A percentile compares a stretch with the other conserved stretches of the same genome.
These are phyloP conservation scores for Teleopsis dalmanni DNA, from an alignment of 1,140 invertebrate species.

Conservation along the genomic window DNA sequence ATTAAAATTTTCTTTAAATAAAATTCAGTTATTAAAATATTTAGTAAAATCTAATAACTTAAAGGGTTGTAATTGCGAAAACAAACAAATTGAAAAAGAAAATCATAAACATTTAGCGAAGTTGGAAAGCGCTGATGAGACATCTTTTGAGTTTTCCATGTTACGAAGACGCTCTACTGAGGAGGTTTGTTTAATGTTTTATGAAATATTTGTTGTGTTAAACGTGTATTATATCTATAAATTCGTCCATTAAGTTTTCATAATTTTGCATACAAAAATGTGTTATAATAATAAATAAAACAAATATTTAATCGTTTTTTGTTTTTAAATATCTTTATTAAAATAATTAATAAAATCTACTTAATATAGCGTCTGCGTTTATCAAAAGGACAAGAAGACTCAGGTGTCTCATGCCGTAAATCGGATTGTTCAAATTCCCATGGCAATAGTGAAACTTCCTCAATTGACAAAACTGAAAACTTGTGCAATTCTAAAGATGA, in stretches of 20 bases:
- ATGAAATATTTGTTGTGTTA: neutral
- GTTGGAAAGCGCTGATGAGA: conserved; percentile 20
- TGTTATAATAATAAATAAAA: neutral
- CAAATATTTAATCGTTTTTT: neutral
- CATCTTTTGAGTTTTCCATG: conserved; percentile 41
- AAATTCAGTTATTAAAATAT: neutral
- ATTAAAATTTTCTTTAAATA: neutral
- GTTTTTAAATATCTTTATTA: neutral
- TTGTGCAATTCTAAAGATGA: conserved; percentile 38
- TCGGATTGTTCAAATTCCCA: conserved; percentile 32
- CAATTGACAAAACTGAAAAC: conserved; percentile 37
- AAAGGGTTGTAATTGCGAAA: conserved; percentile 37
- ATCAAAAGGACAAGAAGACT: conserved; percentile 33
- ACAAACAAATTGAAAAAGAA: conserved; percentile 25
- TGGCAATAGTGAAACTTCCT: conserved; percentile 34
- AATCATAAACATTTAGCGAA: conserved; percentile 23
- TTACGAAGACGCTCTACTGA: conserved; percentile 37
- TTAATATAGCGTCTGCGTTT: conserved; percentile 25
- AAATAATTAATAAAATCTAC: neutral
- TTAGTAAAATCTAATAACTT: neutral
- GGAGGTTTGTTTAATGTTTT: conserved; percentile 25
- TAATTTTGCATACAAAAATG: too few species aligned
- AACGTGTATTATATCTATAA: too few species aligned
- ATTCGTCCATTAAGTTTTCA: too few species aligned
- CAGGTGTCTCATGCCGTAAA: conserved; percentile 40